phyloP scores from a whole-genome alignment of 2,797 vertebrate genomes.

The Yasuhikotakia modesta region DNA sequence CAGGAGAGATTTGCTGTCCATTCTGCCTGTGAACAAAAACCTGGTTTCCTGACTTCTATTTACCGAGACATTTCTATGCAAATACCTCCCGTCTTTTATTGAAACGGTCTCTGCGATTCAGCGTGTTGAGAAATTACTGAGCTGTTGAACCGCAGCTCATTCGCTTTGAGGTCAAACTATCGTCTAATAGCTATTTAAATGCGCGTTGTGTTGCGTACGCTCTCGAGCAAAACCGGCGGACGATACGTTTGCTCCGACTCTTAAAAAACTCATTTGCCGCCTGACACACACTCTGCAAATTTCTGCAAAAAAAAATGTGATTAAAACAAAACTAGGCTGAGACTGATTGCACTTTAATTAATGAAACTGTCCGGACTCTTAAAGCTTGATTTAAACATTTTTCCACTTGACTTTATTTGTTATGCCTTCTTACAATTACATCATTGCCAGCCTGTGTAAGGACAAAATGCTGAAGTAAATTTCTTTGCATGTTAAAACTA shows the following conservation, averaged over 20 bases:
- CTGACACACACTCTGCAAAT: background rate
- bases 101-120: background rate
- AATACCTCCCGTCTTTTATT: background rate
- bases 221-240: background rate
- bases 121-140: slow-evolving; percentile 8
- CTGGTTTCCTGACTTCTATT: background rate
- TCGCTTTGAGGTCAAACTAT: slow-evolving; percentile 3
- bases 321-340: background rate
- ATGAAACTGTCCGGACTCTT: background rate
- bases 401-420: background rate
- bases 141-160: slow-evolving; percentile 2
- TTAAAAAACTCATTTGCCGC: slow-evolving; percentile 4
- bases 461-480: too few relatives aligned
- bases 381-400: background rate
- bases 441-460: background rate
- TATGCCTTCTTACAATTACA: background rate
- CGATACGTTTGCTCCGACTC: background rate
- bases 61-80: slow-evolving; percentile 6
- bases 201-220: background rate
- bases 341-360: background rate
- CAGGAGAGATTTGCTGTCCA: background rate
- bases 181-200: background rate
- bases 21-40: background rate
- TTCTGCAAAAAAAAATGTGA: background rate
- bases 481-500: too few relatives aligned